Percentiles rank a stretch among this genome's conserved stretches.
These are phyloP conservation scores for Penaeus monodon DNA, from an alignment of 2,888 invertebrate genomes.

Conservation along the genomic window DNA sequence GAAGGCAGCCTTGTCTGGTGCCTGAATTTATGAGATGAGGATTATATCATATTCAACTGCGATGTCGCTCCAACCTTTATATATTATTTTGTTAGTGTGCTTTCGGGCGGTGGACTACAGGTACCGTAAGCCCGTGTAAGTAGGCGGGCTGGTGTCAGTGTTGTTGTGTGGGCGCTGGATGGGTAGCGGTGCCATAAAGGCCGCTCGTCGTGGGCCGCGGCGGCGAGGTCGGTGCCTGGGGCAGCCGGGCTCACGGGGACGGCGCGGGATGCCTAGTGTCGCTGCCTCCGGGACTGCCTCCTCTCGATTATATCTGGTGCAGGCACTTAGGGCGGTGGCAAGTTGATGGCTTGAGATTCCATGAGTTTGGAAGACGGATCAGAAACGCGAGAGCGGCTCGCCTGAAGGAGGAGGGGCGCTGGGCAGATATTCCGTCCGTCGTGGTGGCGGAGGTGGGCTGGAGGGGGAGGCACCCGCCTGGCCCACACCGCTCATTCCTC, in stretches of 20 bases:
- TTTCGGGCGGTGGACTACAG: too few species aligned
- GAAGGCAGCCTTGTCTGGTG: too few species aligned
- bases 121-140: too few species aligned
- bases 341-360: background rate
- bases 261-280: slow-evolving; percentile 24
- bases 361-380: background rate
- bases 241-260: slow-evolving; percentile 6
- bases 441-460: slow-evolving; percentile 23
- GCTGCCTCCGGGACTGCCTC: background rate
- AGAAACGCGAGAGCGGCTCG: background rate
- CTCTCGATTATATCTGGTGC: background rate
- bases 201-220: slow-evolving; percentile 7
- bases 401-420: background rate
- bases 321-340: background rate
- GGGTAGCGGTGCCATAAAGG: background rate
- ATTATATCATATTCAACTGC: too few species aligned
- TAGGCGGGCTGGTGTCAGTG: background rate
- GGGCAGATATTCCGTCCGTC: too few species aligned
- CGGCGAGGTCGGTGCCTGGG: slow-evolving; percentile 33
- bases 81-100: too few species aligned
- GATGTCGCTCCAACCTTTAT: too few species aligned
- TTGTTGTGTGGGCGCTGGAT: background rate
- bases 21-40: too few species aligned
- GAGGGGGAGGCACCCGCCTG: slow-evolving; percentile 14
- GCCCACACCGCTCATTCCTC: slow-evolving; percentile 44